phyloP scores from a whole-genome alignment of 2,113 vertebrate species.

The Aptenodytes forsteri region DNA sequence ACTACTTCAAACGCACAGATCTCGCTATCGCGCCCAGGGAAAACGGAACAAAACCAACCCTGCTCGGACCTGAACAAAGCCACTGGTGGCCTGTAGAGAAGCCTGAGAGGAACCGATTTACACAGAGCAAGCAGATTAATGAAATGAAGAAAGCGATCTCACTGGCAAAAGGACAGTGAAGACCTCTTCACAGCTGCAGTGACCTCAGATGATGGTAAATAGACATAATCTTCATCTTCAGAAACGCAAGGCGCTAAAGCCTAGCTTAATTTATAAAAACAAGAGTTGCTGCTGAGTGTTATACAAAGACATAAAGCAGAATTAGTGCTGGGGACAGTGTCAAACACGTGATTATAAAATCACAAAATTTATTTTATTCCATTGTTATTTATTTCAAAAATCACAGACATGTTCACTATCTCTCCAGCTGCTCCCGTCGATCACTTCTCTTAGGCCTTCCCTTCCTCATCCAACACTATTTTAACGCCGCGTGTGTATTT shows the following conservation, averaged over 20 bases:
- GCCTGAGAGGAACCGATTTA: not conserved
- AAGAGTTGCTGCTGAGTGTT: not conserved
- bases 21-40: not conserved
- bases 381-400: not conserved
- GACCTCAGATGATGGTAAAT: not conserved
- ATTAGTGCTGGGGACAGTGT: not conserved
- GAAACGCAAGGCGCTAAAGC: not conserved
- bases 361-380: not conserved
- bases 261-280: conserved; percentile 24
- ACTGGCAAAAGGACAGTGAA: not conserved
- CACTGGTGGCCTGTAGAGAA: not conserved
- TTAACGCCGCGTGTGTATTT: not conserved
- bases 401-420: not conserved
- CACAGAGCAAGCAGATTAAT: not conserved
- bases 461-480: not conserved
- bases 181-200: not conserved
- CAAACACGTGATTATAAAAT: not conserved
- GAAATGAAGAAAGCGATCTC: not conserved
- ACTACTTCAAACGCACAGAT: not conserved
- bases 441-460: not conserved
- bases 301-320: not conserved
- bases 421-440: not conserved
- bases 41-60: not conserved
- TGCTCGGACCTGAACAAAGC: not conserved
- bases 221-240: not conserved